A percentile compares a stretch with the other conserved stretches of the same genome.
Evolutionary conservation across 2,797 vertebrate genomes (phyloP).

Genomic region (Triplophysa yarkandensis): DNA sequence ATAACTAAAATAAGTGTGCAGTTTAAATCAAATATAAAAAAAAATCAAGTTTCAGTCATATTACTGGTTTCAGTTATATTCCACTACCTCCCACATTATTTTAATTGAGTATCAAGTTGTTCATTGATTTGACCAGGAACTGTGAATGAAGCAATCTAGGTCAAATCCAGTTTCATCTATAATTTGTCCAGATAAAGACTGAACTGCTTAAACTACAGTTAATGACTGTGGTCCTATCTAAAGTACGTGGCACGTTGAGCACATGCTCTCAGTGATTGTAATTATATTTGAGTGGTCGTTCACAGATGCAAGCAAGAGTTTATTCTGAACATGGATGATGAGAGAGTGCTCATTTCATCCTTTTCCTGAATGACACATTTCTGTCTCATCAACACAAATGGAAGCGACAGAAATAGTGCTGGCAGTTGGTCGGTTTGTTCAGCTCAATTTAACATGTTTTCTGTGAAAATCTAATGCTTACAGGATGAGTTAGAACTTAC

Average conservation of each 20-base stretch:
- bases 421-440: not conserved
- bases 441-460: not conserved
- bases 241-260: not conserved
- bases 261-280: slow-evolving; percentile 3
- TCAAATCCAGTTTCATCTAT: slow-evolving; percentile 34
- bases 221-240: slow-evolving; percentile 24
- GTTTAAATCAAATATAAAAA: no score
- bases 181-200: slow-evolving; percentile 23
- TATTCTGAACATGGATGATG: slow-evolving; percentile 19
- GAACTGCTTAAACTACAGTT: slow-evolving; percentile 6
- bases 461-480: not conserved
- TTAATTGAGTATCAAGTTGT: not conserved
- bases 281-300: slow-evolving; percentile 4
- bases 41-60: not conserved
- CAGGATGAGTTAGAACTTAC: not conserved
- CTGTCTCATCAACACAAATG: not conserved
- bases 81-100: not conserved
- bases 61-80: not conserved
- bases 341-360: slow-evolving; percentile 1
- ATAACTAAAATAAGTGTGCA: not conserved
- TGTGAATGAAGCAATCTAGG: slow-evolving; percentile 20
- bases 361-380: slow-evolving; percentile 2
- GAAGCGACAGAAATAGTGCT: not conserved
- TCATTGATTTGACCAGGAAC: not conserved
- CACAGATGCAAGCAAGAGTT: slow-evolving; percentile 19